These are phyloP conservation scores for Rhynchomys soricoides DNA, from an alignment of 2,113 vertebrate species.

Conservation along the genomic window DNA sequence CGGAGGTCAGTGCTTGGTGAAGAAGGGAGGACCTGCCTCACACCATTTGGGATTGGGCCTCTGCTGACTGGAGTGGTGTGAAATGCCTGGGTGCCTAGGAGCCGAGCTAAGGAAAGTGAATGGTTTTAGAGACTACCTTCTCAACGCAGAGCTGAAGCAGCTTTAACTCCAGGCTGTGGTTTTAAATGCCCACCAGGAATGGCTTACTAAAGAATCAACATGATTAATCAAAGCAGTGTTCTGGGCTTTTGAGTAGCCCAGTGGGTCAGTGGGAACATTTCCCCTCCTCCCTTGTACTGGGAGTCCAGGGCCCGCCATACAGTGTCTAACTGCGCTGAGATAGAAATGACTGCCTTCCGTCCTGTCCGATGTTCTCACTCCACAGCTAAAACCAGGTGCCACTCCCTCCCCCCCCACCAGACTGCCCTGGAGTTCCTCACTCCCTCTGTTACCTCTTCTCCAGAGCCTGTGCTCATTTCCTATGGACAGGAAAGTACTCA, in stretches of 20 bases:
- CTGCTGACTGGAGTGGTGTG: neutral
- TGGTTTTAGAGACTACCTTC: neutral
- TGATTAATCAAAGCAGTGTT: constrained; percentile 26
- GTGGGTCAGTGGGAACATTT: neutral
- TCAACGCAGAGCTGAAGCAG: neutral
- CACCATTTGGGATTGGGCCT: neutral
- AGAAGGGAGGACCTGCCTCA: neutral
- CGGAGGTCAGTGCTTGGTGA: neutral
- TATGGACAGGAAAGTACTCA: neutral
- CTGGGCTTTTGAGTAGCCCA: neutral
- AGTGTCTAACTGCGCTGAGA: neutral
- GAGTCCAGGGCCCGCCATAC: neutral
- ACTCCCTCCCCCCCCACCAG: neutral
- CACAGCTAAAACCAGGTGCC: too few species aligned
- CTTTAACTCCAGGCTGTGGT: neutral
- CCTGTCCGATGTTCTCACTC: neutral
- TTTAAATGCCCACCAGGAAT: neutral
- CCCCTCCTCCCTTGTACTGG: neutral
- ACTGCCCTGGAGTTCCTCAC: neutral
- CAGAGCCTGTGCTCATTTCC: neutral
- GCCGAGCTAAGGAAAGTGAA: neutral
- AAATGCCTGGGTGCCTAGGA: neutral
- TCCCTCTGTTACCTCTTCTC: constrained; percentile 28
- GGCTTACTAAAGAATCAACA: neutral
- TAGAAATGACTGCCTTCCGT: neutral